Evolutionary conservation across 2,888 invertebrate genomes (phyloP).

Genomic region (Meiosimyza decipiens): DNA sequence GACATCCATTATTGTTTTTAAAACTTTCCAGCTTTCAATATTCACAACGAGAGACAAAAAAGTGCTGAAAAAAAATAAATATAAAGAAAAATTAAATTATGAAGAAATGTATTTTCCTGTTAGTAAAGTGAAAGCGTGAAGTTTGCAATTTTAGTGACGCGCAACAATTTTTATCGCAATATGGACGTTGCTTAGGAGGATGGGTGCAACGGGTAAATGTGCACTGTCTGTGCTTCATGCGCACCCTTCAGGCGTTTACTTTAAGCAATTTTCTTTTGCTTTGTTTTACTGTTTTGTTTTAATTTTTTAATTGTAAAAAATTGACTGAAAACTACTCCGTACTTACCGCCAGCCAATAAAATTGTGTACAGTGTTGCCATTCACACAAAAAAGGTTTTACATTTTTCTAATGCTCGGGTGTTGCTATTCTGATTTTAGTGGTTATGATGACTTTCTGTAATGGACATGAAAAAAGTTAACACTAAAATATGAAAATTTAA

Average conservation of each 20-base stretch:
- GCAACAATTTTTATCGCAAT: conserved; percentile 5
- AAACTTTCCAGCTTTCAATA: conserved; percentile 19
- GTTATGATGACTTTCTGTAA: too few species aligned
- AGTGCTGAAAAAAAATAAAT: conserved; percentile 7
- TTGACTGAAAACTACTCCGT: too few species aligned
- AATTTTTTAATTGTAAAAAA: too few species aligned
- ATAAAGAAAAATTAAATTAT: conserved; percentile 12
- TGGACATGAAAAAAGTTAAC: too few species aligned
- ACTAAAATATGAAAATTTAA: too few species aligned
- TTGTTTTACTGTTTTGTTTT: background rate
- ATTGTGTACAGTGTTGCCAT: too few species aligned
- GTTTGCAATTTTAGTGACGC: conserved; percentile 25
- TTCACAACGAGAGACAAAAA: background rate
- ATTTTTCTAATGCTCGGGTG: too few species aligned
- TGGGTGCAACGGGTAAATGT: background rate
- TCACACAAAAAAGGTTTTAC: too few species aligned
- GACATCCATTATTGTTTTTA: conserved; percentile 15
- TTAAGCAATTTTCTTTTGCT: background rate
- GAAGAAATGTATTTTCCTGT: conserved; percentile 18
- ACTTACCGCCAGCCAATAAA: too few species aligned
- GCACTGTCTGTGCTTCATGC: conserved; percentile 13
- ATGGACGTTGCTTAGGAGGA: background rate
- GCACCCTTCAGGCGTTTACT: conserved; percentile 29
- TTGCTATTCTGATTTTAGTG: too few species aligned
- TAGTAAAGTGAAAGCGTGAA: conserved; percentile 38